These are phyloP conservation scores for Drosophila sproati DNA, from an alignment of 1,140 invertebrate species.

Conservation along the genomic window DNA sequence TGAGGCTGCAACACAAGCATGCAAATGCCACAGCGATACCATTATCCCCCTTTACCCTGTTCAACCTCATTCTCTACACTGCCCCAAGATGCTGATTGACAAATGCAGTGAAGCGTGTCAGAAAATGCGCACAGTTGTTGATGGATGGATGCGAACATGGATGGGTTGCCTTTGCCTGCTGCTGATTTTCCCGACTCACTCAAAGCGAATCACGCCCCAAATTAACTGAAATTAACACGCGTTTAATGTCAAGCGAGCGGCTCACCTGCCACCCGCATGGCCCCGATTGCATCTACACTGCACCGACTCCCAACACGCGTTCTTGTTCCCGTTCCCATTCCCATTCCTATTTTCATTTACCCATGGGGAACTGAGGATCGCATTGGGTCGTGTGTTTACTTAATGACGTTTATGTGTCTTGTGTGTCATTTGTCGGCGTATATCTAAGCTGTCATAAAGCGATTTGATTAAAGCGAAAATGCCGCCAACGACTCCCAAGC, in stretches of 20 bases:
- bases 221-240: slow-evolving; percentile 82
- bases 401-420: slow-evolving; percentile 80
- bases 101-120: slow-evolving; percentile 69
- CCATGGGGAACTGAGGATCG: slow-evolving; percentile 6
- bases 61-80: background rate
- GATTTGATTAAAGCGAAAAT: slow-evolving; percentile 79
- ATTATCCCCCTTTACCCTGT: background rate
- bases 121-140: slow-evolving; percentile 53
- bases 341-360: slow-evolving; percentile 24
- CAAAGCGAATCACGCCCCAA: slow-evolving; percentile 60
- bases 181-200: background rate
- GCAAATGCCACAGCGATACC: slow-evolving; percentile 41
- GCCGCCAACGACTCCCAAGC: slow-evolving; percentile 40
- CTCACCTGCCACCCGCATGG: slow-evolving; percentile 67
- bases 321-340: slow-evolving; percentile 9
- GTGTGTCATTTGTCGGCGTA: slow-evolving; percentile 76
- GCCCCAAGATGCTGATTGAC: slow-evolving; percentile 66
- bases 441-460: slow-evolving; percentile 77
- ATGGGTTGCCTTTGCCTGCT: slow-evolving; percentile 36
- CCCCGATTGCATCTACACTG: background rate
- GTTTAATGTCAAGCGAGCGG: slow-evolving; percentile 72
- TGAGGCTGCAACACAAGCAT: slow-evolving; percentile 41
- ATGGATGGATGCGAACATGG: slow-evolving; percentile 64
- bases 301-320: background rate
- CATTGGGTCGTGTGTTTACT: slow-evolving; percentile 58